Evolutionary conservation across 2,113 vertebrate species (phyloP), one percentile per base, ranked within the genome.

Genomic region (Psittacula cyanocephala): DNA sequence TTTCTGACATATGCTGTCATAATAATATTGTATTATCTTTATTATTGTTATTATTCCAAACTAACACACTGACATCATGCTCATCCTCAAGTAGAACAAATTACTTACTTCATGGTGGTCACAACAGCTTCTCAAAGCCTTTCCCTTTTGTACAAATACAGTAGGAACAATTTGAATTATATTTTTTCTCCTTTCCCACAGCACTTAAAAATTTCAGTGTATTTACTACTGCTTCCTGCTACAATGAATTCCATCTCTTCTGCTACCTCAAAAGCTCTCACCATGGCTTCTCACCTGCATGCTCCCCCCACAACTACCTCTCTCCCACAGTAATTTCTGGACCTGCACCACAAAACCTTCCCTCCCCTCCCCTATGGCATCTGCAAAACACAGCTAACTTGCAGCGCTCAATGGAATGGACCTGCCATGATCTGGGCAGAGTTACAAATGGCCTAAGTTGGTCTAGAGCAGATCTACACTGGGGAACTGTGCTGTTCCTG

Each of bases 331-430:
- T 27, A 60, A 77, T 18, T 83, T 43, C 69, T 27, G 20, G 46
- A 53, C 10, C 9, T 17, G 8, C n/a, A 84, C 19, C 20, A 46
- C 44, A 72, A 67, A 69, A 25, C 13, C 23, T 33, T 17, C 25
- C 16, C n/a, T 79, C 31, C 39, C 63, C 20, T 39, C 31, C 39
- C 63, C 20, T 39, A 47, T 3, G 3, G 19, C 41, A 76, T n/a
- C 49, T 49, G 29, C 6, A 10, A 62, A 49, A 57, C 46, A 62
- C 23, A 75, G 31, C 14, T n/a, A 69, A 37, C 35, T 19, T 1
- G 0, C 0, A 11, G 39, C 1, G 0, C 11, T 46, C 2, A 2
- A 47, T 55, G 20, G 14, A 18, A 41, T 3, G 50, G 27, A 52
- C 23, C 9, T 89, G 62, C 24, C 10, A 0, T 9, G 11, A 3